Evolutionary conservation across 2,113 vertebrate species (phyloP).

Genomic region (Melanerpes aurifrons): DNA sequence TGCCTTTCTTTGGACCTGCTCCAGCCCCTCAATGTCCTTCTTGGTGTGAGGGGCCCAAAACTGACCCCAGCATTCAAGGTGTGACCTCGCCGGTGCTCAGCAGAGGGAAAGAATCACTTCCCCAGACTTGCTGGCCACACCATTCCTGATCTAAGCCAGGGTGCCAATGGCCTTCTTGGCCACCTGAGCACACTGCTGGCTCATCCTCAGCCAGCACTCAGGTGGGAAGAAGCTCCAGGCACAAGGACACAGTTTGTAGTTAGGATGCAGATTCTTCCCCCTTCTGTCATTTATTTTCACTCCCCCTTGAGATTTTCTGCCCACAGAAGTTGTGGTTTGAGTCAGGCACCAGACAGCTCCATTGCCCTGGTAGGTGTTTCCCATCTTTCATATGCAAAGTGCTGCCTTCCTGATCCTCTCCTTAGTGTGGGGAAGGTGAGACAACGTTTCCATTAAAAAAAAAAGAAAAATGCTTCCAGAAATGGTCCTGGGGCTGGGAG

Average conservation of each 20-base stretch:
- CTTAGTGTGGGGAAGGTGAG: neutral
- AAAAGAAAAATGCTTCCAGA: neutral
- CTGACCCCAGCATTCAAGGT: no score
- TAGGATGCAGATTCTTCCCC: neutral
- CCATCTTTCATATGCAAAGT: slow-evolving; percentile 34
- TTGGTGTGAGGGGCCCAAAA: no score
- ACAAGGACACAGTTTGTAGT: neutral
- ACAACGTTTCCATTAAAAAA: neutral
- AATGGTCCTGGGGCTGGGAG: neutral
- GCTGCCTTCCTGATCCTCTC: slow-evolving; percentile 9
- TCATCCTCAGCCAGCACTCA: no score
- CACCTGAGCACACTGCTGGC: no score
- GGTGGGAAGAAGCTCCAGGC: neutral
- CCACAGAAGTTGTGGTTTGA: neutral
- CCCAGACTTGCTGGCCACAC: no score
- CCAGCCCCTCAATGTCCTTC: no score
- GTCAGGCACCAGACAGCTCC: neutral
- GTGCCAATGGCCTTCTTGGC: no score
- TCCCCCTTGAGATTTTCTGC: neutral
- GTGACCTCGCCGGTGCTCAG: no score
- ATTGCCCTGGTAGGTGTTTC: slow-evolving; percentile 7
- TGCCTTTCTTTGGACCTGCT: no score
- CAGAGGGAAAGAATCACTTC: no score
- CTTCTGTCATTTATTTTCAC: neutral
- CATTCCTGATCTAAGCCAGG: no score